Conservation (phyloP, 2,888 invertebrate genomes). For the Sepiola atlantica region DNA sequence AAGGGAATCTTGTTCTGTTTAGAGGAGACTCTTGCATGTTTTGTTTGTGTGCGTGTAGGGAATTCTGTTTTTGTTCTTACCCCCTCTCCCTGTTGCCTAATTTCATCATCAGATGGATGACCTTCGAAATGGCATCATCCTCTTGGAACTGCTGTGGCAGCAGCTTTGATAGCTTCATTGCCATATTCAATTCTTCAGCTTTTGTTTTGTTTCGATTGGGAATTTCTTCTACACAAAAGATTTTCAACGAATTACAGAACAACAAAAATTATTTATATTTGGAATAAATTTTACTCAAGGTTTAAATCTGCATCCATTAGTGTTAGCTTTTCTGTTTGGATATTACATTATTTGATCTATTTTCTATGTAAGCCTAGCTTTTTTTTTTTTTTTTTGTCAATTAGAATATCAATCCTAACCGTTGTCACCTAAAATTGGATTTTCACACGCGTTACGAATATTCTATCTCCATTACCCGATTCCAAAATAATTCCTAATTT, state of each 20-base stretch:
- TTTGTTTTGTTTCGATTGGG: constrained; percentile 1
- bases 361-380: background rate
- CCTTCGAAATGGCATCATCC: background rate
- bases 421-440: too few relatives aligned
- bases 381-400: too few relatives aligned
- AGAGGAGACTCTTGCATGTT: background rate
- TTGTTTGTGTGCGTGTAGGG: constrained; percentile 22
- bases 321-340: background rate
- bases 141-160: constrained; percentile 20
- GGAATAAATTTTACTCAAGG: background rate
- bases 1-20: too few relatives aligned
- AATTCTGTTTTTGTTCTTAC: background rate
- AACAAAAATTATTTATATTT: background rate
- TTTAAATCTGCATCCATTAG: background rate
- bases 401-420: too few relatives aligned
- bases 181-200: background rate
- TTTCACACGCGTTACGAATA: background rate
- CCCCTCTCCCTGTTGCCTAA: background rate
- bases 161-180: background rate
- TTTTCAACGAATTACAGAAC: background rate
- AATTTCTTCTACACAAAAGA: background rate
- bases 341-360: background rate
- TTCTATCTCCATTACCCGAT: background rate
- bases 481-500: background rate
- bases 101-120: background rate